Evolutionary conservation across 2,797 vertebrate species (phyloP).

Genomic region (Ctenopoma kingsleyae): DNA sequence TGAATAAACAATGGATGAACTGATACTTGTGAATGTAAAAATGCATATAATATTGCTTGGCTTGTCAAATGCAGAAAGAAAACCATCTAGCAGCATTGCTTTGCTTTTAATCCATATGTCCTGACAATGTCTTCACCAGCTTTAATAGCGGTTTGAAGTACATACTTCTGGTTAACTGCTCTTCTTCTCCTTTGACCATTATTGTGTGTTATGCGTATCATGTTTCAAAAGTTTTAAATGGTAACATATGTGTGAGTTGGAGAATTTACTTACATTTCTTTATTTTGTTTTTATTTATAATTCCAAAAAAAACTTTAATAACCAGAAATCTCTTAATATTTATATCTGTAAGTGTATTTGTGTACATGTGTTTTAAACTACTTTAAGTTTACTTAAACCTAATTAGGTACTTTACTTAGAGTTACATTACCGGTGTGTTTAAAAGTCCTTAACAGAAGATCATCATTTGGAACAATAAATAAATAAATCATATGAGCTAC

Average conservation of each 20-base stretch:
- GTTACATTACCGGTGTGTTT: too few species aligned
- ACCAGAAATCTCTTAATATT: background rate
- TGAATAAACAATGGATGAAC: constrained; percentile 34
- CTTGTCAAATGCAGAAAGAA: constrained; percentile 15
- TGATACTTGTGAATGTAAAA: constrained; percentile 30
- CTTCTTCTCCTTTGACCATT: background rate
- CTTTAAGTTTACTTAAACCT: too few species aligned
- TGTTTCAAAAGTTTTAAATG: background rate
- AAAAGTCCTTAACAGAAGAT: too few species aligned
- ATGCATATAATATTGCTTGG: background rate
- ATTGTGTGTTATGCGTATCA: background rate
- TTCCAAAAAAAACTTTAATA: too few species aligned
- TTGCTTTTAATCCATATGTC: constrained; percentile 11
- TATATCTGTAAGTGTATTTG: background rate
- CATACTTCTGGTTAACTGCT: background rate
- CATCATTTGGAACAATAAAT: too few species aligned
- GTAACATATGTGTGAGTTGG: background rate
- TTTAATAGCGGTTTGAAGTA: background rate
- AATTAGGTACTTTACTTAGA: too few species aligned
- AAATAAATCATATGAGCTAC: too few species aligned
- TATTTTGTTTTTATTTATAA: too few species aligned
- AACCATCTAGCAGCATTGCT: background rate
- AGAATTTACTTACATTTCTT: too few species aligned
- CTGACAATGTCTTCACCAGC: background rate
- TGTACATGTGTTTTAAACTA: background rate